Percentiles rank a stretch among this genome's conserved stretches.
Evolutionary conservation across 2,113 vertebrate genomes (phyloP).

Genomic region (Chaetodon trifascialis): DNA sequence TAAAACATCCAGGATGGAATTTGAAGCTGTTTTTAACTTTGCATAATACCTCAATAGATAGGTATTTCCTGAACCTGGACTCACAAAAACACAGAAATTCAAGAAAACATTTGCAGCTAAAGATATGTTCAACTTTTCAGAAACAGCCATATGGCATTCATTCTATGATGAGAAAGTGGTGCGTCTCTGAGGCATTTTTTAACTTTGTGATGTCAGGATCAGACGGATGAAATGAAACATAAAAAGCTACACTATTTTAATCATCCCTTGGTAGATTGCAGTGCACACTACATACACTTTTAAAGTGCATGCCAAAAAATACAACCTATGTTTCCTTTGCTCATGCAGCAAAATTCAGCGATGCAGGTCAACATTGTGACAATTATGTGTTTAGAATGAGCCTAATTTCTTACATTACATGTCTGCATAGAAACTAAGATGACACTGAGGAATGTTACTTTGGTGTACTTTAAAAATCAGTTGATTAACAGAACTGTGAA

Average conservation of each 20-base stretch:
- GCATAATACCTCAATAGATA: not conserved
- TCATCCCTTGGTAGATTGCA: not conserved
- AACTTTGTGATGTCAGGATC: conserved; percentile 8
- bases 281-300: not conserved
- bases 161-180: conserved; percentile 2
- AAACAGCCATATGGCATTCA: not conserved
- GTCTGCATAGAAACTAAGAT: not conserved
- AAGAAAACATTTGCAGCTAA: conserved; percentile 8
- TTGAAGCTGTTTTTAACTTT: conserved; percentile 9
- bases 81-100: not conserved
- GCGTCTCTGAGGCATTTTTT: conserved; percentile 5
- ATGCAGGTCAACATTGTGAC: not conserved
- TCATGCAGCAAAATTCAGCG: not conserved
- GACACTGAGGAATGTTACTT: not conserved
- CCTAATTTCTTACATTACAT: no score
- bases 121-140: not conserved
- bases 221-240: not conserved
- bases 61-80: not conserved
- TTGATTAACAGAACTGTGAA: no score
- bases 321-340: not conserved
- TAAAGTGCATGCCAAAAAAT: not conserved
- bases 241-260: not conserved
- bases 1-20: conserved; percentile 15
- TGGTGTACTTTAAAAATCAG: no score
- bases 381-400: not conserved